Base-by-base conservation (phyloP, 2,888 invertebrate genomes). In the Mythimna loreyi region DNA sequence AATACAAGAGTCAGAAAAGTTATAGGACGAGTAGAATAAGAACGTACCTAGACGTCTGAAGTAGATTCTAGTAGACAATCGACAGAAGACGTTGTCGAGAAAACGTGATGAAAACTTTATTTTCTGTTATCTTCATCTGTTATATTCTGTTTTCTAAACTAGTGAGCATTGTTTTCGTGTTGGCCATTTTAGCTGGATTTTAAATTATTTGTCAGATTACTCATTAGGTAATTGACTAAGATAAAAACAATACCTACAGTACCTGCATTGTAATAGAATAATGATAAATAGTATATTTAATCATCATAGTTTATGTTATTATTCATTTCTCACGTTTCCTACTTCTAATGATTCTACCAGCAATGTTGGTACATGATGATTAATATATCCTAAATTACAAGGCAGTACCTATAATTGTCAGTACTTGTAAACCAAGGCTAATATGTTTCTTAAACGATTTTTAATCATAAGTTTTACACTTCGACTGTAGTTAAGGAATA, bases 381-480 rank as follows among this genome's bases (percentile, higher is more conserved):
- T 52, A 40, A 60, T 60, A 57, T 55, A 56, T 64, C 53, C 30
- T 57, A 61, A 63, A 71, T 64, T 67, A 65, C 19, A 30, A 60
- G 57, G 40, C 55, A 23, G 45, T 60, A 25, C 21, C 59, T 67
- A 53, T 62, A 69, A 66, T 66, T 65, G 60, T 47, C n/a, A 47
- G 53, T 66, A 57, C 19, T 63, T 72, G 55, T 28, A n/a, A 52
- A 8, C n/a, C 49, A 67, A 68, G 75, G 72, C 43, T 60, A 50
- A 67, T 45, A 30, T 23, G 70, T 63, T 52, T 67, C 36, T 40
- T 67, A 64, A 70, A 67, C 25, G 45, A 33, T 61, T 68, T 71
- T 65, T 62, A 72, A 69, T 63, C 11, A 49, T 33, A 30, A 30
- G 52, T 74, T 61, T 28, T 11, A 30, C 13, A 55, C 11, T 21